Percentiles rank a stretch among this genome's conserved stretches.
These are phyloP conservation scores for Eurois occulta DNA, from an alignment of 2,888 invertebrate species.

Conservation along the genomic window DNA sequence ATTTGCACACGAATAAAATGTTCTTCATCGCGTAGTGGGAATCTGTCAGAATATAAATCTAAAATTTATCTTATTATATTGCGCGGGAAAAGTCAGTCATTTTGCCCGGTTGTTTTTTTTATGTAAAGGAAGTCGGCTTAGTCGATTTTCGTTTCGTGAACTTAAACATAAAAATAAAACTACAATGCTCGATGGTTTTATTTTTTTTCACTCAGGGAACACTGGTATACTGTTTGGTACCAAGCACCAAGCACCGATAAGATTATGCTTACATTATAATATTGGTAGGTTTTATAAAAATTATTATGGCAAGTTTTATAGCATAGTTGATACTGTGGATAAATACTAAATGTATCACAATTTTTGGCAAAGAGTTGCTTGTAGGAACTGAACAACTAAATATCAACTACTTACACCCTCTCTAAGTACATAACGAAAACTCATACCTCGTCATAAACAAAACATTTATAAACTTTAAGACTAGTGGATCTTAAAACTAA, in stretches of 20 bases:
- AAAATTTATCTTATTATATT: slow-evolving; percentile 9
- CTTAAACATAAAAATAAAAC: slow-evolving; percentile 73
- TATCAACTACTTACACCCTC: slow-evolving; percentile 54
- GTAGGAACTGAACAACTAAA: slow-evolving; percentile 72
- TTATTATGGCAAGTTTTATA: slow-evolving; percentile 65
- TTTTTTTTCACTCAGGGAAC: slow-evolving; percentile 76
- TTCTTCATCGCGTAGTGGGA: slow-evolving; percentile 81
- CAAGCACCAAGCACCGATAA: slow-evolving; percentile 50
- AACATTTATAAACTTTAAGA: slow-evolving; percentile 74
- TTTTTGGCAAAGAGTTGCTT: slow-evolving; percentile 69
- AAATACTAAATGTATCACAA: slow-evolving; percentile 65
- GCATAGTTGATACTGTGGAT: slow-evolving; percentile 49
- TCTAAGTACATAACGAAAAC: slow-evolving; percentile 55
- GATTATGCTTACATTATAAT: slow-evolving; percentile 57
- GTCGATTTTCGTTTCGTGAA: slow-evolving; percentile 85
- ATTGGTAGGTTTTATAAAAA: slow-evolving; percentile 55
- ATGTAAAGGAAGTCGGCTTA: slow-evolving; percentile 85
- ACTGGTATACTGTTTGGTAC: slow-evolving; percentile 62
- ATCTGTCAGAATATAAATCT: slow-evolving; percentile 74
- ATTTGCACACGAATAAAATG: slow-evolving; percentile 75
- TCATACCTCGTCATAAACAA: slow-evolving; percentile 63
- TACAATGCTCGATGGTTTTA: slow-evolving; percentile 84
- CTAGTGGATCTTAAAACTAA: slow-evolving; percentile 84
- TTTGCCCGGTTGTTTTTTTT: slow-evolving; percentile 36
- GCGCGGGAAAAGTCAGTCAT: slow-evolving; percentile 43